phyloP scores from a whole-genome alignment of 2,797 vertebrate genomes.

The Arnoldichthys spilopterus region DNA sequence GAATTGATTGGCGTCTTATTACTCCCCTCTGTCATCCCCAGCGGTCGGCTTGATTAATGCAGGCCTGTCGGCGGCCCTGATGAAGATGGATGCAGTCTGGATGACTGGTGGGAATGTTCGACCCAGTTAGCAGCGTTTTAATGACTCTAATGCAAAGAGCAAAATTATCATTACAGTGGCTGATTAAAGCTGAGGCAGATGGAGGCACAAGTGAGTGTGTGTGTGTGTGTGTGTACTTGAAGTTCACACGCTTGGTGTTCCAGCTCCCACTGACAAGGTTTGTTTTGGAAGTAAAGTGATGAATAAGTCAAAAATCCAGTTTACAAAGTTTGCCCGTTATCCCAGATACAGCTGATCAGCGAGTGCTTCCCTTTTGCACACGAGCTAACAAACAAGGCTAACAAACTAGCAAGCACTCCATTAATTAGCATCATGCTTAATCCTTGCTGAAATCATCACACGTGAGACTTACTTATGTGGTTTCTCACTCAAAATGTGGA shows the following conservation, averaged over 20 bases:
- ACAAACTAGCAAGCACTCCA: too few relatives aligned
- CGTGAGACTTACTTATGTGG: too few relatives aligned
- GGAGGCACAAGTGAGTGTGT: slow-evolving; percentile 31
- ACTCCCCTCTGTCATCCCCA: slow-evolving; percentile 27
- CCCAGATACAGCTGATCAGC: not conserved
- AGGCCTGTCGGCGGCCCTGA: slow-evolving; percentile 42
- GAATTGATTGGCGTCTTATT: slow-evolving; percentile 54
- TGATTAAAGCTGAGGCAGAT: slow-evolving; percentile 39
- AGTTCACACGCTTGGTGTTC: not conserved
- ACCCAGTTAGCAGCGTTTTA: slow-evolving; percentile 45
- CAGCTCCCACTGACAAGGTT: not conserved
- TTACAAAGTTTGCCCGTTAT: not conserved
- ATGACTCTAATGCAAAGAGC: slow-evolving; percentile 52
- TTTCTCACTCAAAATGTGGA: too few relatives aligned
- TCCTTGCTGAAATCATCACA: too few relatives aligned
- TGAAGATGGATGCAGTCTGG: slow-evolving; percentile 54
- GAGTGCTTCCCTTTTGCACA: not conserved
- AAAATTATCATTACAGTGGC: slow-evolving; percentile 45
- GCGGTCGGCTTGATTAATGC: slow-evolving; percentile 48
- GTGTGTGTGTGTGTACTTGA: not conserved
- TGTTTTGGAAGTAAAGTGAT: not conserved
- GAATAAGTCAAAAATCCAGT: not conserved
- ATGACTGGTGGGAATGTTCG: slow-evolving; percentile 19
- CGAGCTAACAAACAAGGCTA: not conserved
- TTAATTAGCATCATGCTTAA: too few relatives aligned